Conservation (phyloP, 2,888 invertebrate genomes). For the Oscheius sp. region DNA sequence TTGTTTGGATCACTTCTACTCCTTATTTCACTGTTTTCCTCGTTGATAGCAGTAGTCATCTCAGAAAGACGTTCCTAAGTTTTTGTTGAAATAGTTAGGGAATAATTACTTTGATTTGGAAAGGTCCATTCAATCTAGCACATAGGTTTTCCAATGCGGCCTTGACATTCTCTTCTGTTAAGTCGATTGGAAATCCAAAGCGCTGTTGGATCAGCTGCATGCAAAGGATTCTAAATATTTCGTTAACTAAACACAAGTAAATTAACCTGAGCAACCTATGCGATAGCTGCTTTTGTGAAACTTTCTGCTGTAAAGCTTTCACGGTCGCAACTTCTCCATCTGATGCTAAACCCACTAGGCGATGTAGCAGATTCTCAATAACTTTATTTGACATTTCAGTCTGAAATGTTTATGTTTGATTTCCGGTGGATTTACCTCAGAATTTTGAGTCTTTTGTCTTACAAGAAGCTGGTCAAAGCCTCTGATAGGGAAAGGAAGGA, state of each 20-base stretch:
- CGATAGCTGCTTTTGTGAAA: slow-evolving; percentile 24
- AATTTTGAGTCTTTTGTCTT: slow-evolving; percentile 73
- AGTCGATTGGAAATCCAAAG: slow-evolving; percentile 45
- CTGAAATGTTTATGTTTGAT: not conserved
- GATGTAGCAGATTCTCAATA: slow-evolving; percentile 5
- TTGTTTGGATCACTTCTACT: not conserved
- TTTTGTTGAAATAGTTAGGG: not conserved
- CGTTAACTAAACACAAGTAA: not conserved
- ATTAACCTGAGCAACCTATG: slow-evolving; percentile 26
- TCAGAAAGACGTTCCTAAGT: slow-evolving; percentile 8
- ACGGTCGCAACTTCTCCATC: slow-evolving; percentile 6
- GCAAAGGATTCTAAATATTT: slow-evolving; percentile 36
- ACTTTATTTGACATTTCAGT: slow-evolving; percentile 9
- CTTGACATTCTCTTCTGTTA: slow-evolving; percentile 76
- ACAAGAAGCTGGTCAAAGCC: slow-evolving; percentile 81
- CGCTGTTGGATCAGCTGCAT: slow-evolving; percentile 44
- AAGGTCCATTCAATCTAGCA: slow-evolving; percentile 86
- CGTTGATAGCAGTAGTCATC: not conserved
- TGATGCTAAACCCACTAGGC: not conserved
- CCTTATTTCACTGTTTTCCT: not conserved
- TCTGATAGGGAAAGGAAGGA: slow-evolving; percentile 91
- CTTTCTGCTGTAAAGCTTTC: slow-evolving; percentile 13
- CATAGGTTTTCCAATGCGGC: slow-evolving; percentile 87
- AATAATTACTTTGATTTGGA: slow-evolving; percentile 81
- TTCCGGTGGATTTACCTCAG: slow-evolving; percentile 35